Base-by-base conservation (phyloP, 2,888 invertebrate genomes). In the Glomeris marginata region DNA sequence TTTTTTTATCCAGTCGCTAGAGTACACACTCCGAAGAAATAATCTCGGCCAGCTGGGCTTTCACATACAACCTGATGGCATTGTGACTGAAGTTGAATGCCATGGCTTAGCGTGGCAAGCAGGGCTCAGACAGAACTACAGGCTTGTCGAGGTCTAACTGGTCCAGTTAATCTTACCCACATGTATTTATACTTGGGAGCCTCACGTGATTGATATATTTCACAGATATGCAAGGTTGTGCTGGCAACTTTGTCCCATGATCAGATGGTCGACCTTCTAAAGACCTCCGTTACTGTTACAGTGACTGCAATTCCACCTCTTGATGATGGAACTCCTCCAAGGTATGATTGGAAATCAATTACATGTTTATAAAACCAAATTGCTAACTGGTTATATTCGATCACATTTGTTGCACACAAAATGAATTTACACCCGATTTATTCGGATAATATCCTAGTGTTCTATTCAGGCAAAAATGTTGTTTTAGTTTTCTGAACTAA, bases 71-170 rank as follows among this genome's bases (percentile, higher is more conserved):
- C 84, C 85, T 15, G 91, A 91, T 66, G 94, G 94, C 2, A 78
- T 94, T 21, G 88, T 94, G 33, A 91, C 91, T 2, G 84, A 90
- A 61, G 90, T 92, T n/a, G 91, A 91, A 64, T 74, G 64, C 54
- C 67, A 67, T 55, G 70, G 72, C 36, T 64, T 67, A 56, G 72
- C 73, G 35, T 72, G 69, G 66, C 67, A 69, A 56, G 84, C 87
- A 1, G 94, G 92, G n/a, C 73, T 95, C 43, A 71, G 85, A 43
- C 86, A 87, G 64, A 90, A 90, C 52, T 85, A 85, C 46, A 76
- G 92, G 15, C 74, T 95, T 55, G 86, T 94, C 2, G 92, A 95
- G 66, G 71, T 72, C 55, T 49, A 49, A 47, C 45, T 13, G 8
- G 38, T 6, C 41, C 47, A 28, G n/a, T n/a, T n/a, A n/a, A 28